Conservation (phyloP, 1,140 invertebrate genomes). For the Drosophila asahinai region DNA sequence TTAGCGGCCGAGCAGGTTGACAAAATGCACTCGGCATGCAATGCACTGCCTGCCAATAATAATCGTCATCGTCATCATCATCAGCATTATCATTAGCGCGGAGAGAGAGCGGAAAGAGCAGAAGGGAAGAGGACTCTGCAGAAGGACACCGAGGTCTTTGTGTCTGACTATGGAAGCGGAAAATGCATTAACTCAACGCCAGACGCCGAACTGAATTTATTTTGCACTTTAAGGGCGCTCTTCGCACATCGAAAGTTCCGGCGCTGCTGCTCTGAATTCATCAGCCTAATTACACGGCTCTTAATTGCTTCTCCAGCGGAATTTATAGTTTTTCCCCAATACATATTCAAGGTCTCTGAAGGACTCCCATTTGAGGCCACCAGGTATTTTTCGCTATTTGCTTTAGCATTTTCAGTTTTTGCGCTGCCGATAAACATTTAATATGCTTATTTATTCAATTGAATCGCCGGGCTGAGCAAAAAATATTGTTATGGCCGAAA, state of each 20-base stretch:
- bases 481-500: conserved; percentile 12
- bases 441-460: conserved; percentile 59
- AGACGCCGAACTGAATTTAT: conserved; percentile 42
- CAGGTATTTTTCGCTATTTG: conserved; percentile 1
- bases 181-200: conserved; percentile 48
- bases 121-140: background rate
- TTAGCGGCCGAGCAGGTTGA: conserved; percentile 62
- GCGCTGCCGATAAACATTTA: conserved; percentile 30
- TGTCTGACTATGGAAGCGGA: conserved; percentile 44
- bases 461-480: conserved; percentile 9
- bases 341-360: background rate
- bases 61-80: conserved; percentile 58
- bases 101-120: background rate
- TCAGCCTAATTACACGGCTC: conserved; percentile 30
- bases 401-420: conserved; percentile 16
- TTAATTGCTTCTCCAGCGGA: conserved; percentile 21
- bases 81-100: conserved; percentile 36
- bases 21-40: conserved; percentile 72
- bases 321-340: conserved; percentile 9
- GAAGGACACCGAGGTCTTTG: conserved; percentile 40
- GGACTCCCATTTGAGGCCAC: background rate
- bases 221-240: conserved; percentile 11
- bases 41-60: conserved; percentile 68
- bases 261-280: conserved; percentile 19
- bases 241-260: background rate